A percentile compares a stretch with the other conserved stretches of the same genome.
Evolutionary conservation across 2,113 vertebrate genomes (phyloP).

Genomic region (Gambusia affinis): DNA sequence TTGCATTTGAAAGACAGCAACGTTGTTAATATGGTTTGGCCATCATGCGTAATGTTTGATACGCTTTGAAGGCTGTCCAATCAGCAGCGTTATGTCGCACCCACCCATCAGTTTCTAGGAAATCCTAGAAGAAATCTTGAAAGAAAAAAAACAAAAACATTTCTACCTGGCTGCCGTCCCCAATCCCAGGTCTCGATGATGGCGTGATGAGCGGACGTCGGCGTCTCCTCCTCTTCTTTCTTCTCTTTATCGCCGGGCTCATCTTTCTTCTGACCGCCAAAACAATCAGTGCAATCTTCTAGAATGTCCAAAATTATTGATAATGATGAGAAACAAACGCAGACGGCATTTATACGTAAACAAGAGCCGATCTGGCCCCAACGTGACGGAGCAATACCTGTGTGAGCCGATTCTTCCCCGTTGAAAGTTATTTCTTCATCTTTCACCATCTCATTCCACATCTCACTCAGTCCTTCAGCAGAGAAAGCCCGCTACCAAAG

Average conservation of each 20-base stretch:
- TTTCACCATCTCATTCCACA: slow-evolving; percentile 99
- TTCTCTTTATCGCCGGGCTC: slow-evolving; percentile 95
- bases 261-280: slow-evolving; percentile 90
- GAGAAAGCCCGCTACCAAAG: slow-evolving; percentile 91
- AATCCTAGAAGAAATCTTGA: too few relatives aligned
- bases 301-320: slow-evolving; percentile 18
- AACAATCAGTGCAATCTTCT: slow-evolving; percentile 91
- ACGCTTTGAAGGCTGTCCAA: too few relatives aligned
- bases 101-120: too few relatives aligned
- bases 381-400: slow-evolving; percentile 68
- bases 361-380: neutral
- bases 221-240: slow-evolving; percentile 94
- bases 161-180: slow-evolving; percentile 93
- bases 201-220: slow-evolving; percentile 84
- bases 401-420: slow-evolving; percentile 86
- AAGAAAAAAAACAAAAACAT: neutral
- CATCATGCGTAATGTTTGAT: too few relatives aligned
- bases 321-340: neutral
- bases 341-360: neutral
- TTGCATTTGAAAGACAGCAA: too few relatives aligned
- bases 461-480: slow-evolving; percentile 92
- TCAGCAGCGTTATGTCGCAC: too few relatives aligned
- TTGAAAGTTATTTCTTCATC: slow-evolving; percentile 95
- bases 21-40: too few relatives aligned
- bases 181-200: slow-evolving; percentile 99